Percentiles rank a stretch among this genome's conserved stretches.
These are phyloP conservation scores for Echinarachnius parma DNA, from an alignment of 53 echinoderm and acorn worm genomes.

Conservation along the genomic window DNA sequence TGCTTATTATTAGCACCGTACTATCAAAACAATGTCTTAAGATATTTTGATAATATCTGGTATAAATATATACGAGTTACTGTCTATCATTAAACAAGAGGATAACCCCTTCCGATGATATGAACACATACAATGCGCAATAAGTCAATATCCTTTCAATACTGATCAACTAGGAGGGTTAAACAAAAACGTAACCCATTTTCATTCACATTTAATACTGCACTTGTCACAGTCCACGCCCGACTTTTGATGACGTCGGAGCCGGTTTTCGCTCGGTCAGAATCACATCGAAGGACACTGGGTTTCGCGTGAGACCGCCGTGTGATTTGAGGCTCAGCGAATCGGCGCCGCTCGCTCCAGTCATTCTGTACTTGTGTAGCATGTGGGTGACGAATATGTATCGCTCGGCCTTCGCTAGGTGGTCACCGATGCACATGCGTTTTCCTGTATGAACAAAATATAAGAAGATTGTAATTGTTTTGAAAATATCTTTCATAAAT, in stretches of 20 bases:
- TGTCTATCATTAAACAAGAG: too few species aligned
- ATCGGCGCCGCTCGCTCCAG: slow-evolving; percentile 43
- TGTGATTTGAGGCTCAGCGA: slow-evolving; percentile 27
- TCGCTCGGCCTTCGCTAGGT: slow-evolving; percentile 41
- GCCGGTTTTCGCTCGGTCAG: slow-evolving; percentile 20
- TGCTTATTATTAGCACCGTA: too few species aligned
- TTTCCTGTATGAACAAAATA: slow-evolving; percentile 18
- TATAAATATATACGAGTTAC: too few species aligned
- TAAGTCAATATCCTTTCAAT: too few species aligned
- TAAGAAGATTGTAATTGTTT: not conserved
- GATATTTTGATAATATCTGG: too few species aligned
- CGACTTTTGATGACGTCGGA: not conserved
- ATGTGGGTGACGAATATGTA: slow-evolving; percentile 49
- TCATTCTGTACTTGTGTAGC: slow-evolving; percentile 27
- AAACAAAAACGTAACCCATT: too few species aligned
- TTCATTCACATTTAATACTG: too few species aligned
- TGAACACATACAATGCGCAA: too few species aligned
- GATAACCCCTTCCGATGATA: too few species aligned
- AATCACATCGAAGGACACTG: slow-evolving; percentile 36
- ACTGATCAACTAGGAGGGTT: too few species aligned
- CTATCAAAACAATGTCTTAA: too few species aligned
- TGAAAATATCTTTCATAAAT: too few species aligned
- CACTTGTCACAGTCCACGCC: not conserved
- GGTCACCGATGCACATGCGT: slow-evolving; percentile 47
- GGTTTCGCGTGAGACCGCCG: slow-evolving; percentile 47